Conservation (phyloP, 2,888 invertebrate species). For the Epinotia demarniana region DNA sequence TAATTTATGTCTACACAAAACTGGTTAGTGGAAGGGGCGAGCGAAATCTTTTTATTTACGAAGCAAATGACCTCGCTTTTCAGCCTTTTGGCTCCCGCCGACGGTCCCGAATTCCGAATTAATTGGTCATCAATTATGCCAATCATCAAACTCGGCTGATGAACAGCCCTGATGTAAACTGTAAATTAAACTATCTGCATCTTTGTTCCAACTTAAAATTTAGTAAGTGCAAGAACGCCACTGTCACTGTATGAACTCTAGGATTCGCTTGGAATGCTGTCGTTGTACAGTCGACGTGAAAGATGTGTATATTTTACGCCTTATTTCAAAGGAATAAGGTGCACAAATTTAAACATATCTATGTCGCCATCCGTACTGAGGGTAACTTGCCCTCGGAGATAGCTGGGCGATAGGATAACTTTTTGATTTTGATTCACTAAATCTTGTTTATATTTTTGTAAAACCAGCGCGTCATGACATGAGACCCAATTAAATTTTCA, state of each 20-base stretch:
- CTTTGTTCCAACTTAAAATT: background rate
- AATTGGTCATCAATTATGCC: constrained; percentile 12
- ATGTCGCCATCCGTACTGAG: background rate
- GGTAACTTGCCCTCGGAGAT: too few species aligned
- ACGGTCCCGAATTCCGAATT: constrained; percentile 8
- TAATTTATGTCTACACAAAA: too few species aligned
- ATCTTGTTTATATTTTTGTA: too few species aligned
- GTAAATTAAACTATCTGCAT: background rate
- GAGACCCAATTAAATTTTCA: background rate
- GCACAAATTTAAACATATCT: too few species aligned
- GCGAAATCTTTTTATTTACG: background rate
- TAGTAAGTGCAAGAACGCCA: background rate
- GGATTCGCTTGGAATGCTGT: background rate
- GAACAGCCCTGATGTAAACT: too few species aligned
- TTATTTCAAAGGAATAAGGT: too few species aligned
- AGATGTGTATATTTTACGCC: too few species aligned
- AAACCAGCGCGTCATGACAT: background rate
- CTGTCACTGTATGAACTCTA: background rate
- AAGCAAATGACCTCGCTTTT: background rate
- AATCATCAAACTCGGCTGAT: constrained; percentile 1
- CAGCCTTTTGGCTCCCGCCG: background rate
- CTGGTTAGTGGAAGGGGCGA: background rate
- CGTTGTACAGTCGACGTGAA: background rate
- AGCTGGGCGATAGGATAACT: too few species aligned
- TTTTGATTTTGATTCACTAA: background rate